These are phyloP conservation scores for Microtus pennsylvanicus DNA, from an alignment of 2,113 vertebrate species.

Conservation along the genomic window DNA sequence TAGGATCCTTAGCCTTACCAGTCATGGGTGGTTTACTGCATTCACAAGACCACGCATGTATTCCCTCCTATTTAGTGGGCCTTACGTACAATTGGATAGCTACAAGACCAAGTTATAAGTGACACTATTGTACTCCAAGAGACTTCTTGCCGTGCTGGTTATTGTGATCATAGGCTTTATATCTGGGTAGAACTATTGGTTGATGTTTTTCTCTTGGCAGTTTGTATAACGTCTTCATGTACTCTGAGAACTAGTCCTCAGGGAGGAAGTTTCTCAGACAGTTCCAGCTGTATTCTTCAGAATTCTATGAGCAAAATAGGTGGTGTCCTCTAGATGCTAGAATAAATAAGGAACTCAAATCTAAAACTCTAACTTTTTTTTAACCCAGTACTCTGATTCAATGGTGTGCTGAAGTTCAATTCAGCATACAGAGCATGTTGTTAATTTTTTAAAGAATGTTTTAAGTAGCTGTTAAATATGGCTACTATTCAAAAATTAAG, in stretches of 20 bases:
- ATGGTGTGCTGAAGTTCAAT: neutral
- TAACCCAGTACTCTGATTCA: neutral
- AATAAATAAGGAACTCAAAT: constrained; percentile 16
- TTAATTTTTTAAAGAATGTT: constrained; percentile 18
- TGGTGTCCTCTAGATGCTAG: neutral
- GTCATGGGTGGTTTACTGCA: neutral
- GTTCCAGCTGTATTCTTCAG: neutral
- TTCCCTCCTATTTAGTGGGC: neutral
- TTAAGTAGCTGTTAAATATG: neutral
- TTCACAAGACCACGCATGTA: neutral
- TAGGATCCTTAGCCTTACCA: neutral
- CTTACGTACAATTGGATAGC: neutral
- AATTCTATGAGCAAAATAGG: neutral
- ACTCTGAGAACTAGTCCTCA: neutral
- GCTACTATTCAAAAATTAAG: constrained; percentile 41
- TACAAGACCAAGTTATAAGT: neutral
- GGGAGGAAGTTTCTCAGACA: neutral
- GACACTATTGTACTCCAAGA: neutral
- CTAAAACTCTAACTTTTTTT: neutral
- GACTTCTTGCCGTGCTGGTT: neutral
- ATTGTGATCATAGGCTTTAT: neutral
- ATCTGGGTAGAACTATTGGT: neutral
- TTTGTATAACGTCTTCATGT: neutral
- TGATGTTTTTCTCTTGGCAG: neutral
- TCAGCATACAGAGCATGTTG: neutral